Evolutionary conservation across 1,140 invertebrate genomes (phyloP).

Genomic region (Mya arenaria): DNA sequence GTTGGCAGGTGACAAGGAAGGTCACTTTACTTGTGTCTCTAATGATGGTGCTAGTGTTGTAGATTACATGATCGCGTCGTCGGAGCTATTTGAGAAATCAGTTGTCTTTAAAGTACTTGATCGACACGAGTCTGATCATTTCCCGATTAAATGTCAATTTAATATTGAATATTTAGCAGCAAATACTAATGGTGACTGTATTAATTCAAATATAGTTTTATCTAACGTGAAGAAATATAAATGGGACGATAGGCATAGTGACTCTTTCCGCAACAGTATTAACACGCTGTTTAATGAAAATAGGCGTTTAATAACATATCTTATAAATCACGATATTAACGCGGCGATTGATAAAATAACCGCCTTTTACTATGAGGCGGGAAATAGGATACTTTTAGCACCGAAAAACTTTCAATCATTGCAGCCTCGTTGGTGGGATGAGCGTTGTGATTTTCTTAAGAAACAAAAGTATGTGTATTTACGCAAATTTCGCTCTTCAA

Average conservation of each 20-base stretch:
- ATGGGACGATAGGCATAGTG: background rate
- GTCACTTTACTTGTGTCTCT: constrained; percentile 16
- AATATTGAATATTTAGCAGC: background rate
- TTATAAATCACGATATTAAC: background rate
- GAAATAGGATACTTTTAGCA: background rate
- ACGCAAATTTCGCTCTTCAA: background rate
- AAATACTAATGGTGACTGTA: background rate
- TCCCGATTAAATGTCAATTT: constrained; percentile 29
- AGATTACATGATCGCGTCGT: constrained; percentile 28
- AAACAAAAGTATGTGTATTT: background rate
- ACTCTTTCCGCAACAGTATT: background rate
- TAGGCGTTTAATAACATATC: background rate
- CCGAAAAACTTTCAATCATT: background rate
- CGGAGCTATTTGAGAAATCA: background rate
- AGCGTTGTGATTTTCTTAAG: constrained; percentile 1
- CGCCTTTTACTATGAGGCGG: background rate
- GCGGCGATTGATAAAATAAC: background rate
- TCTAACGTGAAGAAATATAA: background rate
- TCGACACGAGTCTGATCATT: constrained; percentile 37
- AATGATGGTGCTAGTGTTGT: constrained; percentile 39
- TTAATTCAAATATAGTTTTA: background rate
- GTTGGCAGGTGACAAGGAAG: constrained; percentile 4
- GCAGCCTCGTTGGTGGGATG: constrained; percentile 33
- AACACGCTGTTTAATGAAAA: background rate
- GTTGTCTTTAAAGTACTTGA: constrained; percentile 17